Conservation (phyloP, 2,797 vertebrate genomes). For the Lophius americanus region DNA sequence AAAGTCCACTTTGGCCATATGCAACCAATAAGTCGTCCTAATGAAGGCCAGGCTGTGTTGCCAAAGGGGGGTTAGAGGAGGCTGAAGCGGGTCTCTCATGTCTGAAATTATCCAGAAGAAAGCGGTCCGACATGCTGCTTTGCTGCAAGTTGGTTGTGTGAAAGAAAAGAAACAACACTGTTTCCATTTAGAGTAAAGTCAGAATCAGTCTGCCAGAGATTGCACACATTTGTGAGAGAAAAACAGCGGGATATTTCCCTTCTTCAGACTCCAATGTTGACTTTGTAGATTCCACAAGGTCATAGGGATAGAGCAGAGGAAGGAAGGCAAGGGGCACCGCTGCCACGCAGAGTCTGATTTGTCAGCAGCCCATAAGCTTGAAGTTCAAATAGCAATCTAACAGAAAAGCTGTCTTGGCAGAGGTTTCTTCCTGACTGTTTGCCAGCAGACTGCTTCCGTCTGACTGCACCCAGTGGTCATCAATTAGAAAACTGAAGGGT, state of each 20-base stretch:
- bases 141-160: conserved; percentile 66
- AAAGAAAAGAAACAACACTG: conserved; percentile 80
- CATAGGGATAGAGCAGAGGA: conserved; percentile 76
- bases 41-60: conserved; percentile 82
- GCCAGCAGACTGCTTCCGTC: conserved; percentile 73
- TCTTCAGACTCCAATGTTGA: conserved; percentile 74
- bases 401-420: conserved; percentile 74
- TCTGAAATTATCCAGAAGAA: conserved; percentile 80
- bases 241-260: conserved; percentile 78
- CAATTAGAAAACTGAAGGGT: conserved; percentile 79
- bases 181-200: conserved; percentile 79
- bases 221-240: conserved; percentile 69
- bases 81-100: conserved; percentile 69
- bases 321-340: conserved; percentile 79
- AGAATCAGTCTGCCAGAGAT: conserved; percentile 73
- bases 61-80: conserved; percentile 34
- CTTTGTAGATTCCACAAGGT: conserved; percentile 79
- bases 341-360: conserved; percentile 72
- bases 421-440: conserved; percentile 72
- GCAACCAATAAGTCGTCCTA: conserved; percentile 86
- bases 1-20: conserved; percentile 78
- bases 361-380: conserved; percentile 73
- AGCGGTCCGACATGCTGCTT: conserved; percentile 72
- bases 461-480: conserved; percentile 76
- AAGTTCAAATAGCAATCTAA: conserved; percentile 80